Evolutionary conservation across 2,888 invertebrate genomes (phyloP).

Genomic region (Andrena haemorrhoa): DNA sequence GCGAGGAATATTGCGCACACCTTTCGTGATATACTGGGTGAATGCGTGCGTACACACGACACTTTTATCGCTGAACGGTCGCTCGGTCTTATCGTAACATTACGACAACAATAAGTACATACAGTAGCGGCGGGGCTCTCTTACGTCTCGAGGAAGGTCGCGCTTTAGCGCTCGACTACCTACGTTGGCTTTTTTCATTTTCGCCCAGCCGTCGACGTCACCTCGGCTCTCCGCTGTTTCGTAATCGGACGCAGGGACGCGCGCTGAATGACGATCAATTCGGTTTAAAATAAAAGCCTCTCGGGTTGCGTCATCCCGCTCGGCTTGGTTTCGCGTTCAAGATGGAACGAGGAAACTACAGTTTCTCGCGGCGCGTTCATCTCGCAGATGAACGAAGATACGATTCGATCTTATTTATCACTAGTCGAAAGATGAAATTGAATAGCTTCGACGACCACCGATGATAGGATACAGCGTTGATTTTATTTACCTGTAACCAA

Average conservation of each 20-base stretch:
- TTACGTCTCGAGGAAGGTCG: not conserved
- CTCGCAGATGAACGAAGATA: not conserved
- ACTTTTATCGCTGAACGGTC: slow-evolving; percentile 59
- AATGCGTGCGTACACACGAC: slow-evolving; percentile 38
- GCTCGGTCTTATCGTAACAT: slow-evolving; percentile 68
- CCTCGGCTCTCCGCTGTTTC: slow-evolving; percentile 8
- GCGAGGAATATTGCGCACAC: slow-evolving; percentile 25
- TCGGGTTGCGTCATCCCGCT: not conserved
- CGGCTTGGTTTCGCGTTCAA: not conserved
- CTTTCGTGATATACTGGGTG: slow-evolving; percentile 10
- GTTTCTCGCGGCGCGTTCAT: not conserved
- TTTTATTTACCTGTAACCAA: not conserved
- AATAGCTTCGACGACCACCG: not conserved
- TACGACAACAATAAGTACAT: slow-evolving; percentile 56
- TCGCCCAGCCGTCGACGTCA: slow-evolving; percentile 1
- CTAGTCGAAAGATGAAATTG: too few species aligned
- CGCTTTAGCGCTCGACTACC: not conserved
- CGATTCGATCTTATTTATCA: not conserved
- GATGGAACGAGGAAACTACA: not conserved
- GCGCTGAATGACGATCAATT: slow-evolving; percentile 2
- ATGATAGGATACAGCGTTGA: not conserved
- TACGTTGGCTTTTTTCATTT: slow-evolving; percentile 3
- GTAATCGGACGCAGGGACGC: slow-evolving; percentile 20
- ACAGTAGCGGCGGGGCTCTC: slow-evolving; percentile 13
- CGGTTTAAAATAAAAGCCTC: slow-evolving; percentile 19